Evolutionary conservation across 2,797 vertebrate species (phyloP), one percentile per base, ranked within the genome.

Genomic region (Acomys russatus): DNA sequence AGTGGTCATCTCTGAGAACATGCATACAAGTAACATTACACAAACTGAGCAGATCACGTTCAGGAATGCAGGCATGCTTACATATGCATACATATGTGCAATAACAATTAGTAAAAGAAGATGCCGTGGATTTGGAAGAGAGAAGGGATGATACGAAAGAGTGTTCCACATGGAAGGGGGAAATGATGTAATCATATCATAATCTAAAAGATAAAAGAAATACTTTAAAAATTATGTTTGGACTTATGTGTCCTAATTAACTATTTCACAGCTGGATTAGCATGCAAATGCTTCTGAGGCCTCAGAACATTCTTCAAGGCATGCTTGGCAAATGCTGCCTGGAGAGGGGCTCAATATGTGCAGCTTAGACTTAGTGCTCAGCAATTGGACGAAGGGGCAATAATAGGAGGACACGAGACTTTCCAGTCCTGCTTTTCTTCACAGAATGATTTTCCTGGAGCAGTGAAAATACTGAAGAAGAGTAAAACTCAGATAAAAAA

Each of bases 401-500:
- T 6, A 33, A 92, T 5, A 73, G 64, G 87, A 77, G 66, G 91
- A 63, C 82, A 30, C 12, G n/a, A 68, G 10, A 86, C 33, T 3
- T 44, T 7, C 7, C 28, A 74, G 30, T 87, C 93, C 51, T 88
- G 3, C 70, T 91, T 66, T 89, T 92, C 33, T 71, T 9, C 30
- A 71, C 33, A 80, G 30, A 94, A 73, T 71, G 64, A 74, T 68
- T 94, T 86, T 86, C 74, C 63, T 49, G 49, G 3, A 74, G 25
- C 20, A 84, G 33, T 90, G 35, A 33, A 17, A 35, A n/a, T 89
- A 35, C 49, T 54, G 11, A 38, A 91, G 33, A 87, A 74, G 30
- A 93, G 77, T 79, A 85, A 92, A 92, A 93, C 14, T 68, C 76
- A 95, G 59, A 88, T 66, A 18, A 90, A 61, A 85, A 76, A 92